Conservation (phyloP, 1,140 invertebrate genomes). For the Listronotus oregonensis region DNA sequence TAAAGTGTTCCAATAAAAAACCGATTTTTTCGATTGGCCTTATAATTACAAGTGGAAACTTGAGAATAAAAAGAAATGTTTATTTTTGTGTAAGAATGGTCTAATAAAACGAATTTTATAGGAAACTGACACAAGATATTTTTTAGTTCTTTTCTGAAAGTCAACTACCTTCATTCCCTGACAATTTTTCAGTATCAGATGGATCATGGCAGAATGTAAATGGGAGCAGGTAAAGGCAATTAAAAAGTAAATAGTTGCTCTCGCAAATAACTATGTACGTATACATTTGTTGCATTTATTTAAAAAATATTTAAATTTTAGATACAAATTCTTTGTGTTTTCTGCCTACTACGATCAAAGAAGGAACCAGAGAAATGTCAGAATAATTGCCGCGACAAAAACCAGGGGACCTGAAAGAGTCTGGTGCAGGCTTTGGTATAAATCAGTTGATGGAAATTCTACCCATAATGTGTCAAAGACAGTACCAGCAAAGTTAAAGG, state of each 20-base stretch:
- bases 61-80: no score
- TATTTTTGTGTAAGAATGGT: no score
- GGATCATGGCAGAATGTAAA: conserved; percentile 65
- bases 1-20: no score
- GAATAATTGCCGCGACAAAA: conserved; percentile 86
- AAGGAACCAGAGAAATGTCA: conserved; percentile 69
- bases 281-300: no score
- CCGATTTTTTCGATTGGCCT: no score
- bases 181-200: conserved; percentile 58
- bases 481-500: conserved; percentile 77
- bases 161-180: conserved; percentile 58
- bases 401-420: conserved; percentile 82
- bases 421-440: conserved; percentile 84
- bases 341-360: conserved; percentile 85
- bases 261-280: neutral
- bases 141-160: conserved; percentile 51
- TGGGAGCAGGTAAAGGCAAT: conserved; percentile 56
- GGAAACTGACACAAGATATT: neutral
- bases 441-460: conserved; percentile 47
- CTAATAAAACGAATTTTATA: no score
- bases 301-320: conserved; percentile 54
- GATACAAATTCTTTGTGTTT: conserved; percentile 90
- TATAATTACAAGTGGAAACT: no score
- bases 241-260: neutral
- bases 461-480: conserved; percentile 66